phyloP scores from a whole-genome alignment of 1,140 invertebrate genomes.

The Euschistus heros region DNA sequence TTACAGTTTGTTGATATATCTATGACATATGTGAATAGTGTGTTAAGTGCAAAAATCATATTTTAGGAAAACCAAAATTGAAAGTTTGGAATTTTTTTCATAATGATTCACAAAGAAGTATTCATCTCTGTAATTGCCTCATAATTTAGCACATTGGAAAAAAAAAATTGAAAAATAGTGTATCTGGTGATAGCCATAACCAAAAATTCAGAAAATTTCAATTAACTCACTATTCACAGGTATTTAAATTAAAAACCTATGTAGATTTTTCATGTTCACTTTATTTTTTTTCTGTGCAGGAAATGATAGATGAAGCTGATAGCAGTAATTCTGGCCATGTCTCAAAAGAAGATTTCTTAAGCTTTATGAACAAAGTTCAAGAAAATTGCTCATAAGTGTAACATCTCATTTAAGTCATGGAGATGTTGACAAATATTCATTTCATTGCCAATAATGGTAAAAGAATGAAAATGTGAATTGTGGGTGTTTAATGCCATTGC shows the following conservation, averaged over 20 bases:
- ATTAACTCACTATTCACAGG: neutral
- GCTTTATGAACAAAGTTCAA: slow-evolving; percentile 1
- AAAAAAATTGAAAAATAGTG: neutral
- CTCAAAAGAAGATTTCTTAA: slow-evolving; percentile 1
- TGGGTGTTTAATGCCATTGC: neutral
- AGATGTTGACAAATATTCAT: neutral
- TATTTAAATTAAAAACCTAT: neutral
- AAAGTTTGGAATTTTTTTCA: no score
- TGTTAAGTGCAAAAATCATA: no score
- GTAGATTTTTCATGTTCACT: neutral
- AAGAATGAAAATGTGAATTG: neutral
- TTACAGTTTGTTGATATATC: no score
- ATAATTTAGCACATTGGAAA: neutral
- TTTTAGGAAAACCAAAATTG: no score
- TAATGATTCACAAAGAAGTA: no score
- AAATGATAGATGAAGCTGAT: slow-evolving; percentile 4
- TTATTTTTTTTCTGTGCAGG: neutral
- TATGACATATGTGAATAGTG: no score
- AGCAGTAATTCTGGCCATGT: neutral
- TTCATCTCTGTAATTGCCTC: no score
- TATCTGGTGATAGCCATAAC: neutral
- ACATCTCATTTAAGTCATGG: neutral
- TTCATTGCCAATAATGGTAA: neutral
- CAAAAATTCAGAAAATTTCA: neutral
- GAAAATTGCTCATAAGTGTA: neutral